Evolutionary conservation across 2,797 vertebrate species (phyloP).

Genomic region (Agapornis canus): DNA sequence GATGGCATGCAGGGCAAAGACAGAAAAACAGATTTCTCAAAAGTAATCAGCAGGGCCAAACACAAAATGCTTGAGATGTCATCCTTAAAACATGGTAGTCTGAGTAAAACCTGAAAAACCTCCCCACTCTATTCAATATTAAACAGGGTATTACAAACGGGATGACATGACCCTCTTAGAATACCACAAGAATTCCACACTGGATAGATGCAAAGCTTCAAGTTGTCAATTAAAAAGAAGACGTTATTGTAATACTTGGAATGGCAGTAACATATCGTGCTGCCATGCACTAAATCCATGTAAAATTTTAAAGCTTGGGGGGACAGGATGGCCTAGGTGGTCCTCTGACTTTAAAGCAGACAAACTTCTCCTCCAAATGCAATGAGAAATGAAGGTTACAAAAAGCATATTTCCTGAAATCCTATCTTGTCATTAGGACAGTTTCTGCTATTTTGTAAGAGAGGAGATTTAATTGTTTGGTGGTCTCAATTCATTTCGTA

Average conservation of each 20-base stretch:
- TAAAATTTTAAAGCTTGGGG: background rate
- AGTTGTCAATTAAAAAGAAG: constrained; percentile 18
- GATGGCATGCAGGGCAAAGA: background rate
- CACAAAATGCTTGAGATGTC: background rate
- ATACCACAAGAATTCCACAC: background rate
- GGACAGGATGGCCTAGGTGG: background rate
- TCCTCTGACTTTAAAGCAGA: background rate
- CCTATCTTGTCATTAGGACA: background rate
- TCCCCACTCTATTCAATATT: background rate
- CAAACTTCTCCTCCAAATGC: background rate
- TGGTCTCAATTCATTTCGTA: background rate
- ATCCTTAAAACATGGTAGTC: background rate
- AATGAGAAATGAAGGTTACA: background rate
- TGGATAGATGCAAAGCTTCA: background rate
- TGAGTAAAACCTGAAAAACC: background rate
- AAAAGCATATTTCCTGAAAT: background rate
- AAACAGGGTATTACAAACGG: background rate
- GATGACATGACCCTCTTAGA: background rate
- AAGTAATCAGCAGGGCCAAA: background rate
- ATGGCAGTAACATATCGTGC: background rate
- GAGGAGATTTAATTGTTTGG: background rate
- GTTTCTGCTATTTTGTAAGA: background rate
- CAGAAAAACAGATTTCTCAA: background rate
- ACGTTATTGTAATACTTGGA: background rate
- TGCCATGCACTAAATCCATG: background rate